Conservation (phyloP, 2,113 vertebrate genomes). For the Protobothrops flavoviridis region DNA sequence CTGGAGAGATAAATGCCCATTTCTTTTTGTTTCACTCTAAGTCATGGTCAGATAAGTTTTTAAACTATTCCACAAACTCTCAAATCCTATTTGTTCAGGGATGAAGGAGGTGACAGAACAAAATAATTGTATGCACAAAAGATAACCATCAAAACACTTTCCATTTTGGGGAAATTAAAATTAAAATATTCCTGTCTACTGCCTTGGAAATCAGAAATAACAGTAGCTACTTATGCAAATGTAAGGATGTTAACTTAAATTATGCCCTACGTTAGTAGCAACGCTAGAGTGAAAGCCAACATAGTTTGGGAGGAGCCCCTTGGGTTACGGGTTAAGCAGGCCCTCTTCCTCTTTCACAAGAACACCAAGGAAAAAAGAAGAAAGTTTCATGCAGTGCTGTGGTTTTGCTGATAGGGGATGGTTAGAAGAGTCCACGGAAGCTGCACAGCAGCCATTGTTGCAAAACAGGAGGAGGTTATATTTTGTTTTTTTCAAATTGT, state of each 20-base stretch:
- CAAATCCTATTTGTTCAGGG: background rate
- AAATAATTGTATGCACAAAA: background rate
- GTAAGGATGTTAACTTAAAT: background rate
- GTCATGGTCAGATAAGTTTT: background rate
- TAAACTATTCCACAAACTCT: background rate
- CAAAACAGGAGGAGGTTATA: constrained; percentile 55
- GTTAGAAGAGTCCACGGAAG: constrained; percentile 60
- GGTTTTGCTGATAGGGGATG: constrained; percentile 56
- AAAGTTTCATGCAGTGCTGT: constrained; percentile 48
- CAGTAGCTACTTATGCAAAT: constrained; percentile 18
- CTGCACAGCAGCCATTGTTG: constrained; percentile 52
- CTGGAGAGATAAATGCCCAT: background rate
- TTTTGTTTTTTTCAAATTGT: constrained; percentile 38
- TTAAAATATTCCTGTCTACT: background rate
- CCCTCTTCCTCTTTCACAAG: constrained; percentile 52
- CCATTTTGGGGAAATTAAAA: background rate
- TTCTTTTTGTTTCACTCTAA: background rate
- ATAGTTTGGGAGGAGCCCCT: constrained; percentile 57
- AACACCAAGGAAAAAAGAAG: background rate
- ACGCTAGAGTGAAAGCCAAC: background rate
- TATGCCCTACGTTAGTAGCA: background rate
- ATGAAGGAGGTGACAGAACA: background rate
- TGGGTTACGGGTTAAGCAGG: constrained; percentile 54
- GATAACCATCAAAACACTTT: background rate
- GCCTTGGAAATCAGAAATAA: background rate